A percentile compares a stretch with the other conserved stretches of the same genome.
Evolutionary conservation across 2,888 invertebrate genomes (phyloP).

Genomic region (Pachymerium ferrugineum): DNA sequence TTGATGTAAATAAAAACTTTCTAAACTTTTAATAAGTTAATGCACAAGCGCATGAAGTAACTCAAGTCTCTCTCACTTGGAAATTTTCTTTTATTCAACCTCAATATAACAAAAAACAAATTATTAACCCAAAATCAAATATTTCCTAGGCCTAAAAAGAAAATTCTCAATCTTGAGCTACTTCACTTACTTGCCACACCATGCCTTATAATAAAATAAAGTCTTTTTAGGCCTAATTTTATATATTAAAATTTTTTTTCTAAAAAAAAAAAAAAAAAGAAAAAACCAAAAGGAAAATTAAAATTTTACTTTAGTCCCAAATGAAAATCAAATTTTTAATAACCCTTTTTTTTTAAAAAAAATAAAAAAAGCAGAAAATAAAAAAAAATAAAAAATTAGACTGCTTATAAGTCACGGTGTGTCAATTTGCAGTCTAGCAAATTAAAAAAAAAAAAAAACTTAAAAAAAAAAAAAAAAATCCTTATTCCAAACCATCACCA

Average conservation of each 20-base stretch:
- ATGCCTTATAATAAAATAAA: background rate
- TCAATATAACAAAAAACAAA: background rate
- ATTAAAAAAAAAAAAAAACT: background rate
- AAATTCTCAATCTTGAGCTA: background rate
- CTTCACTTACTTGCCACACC: constrained; percentile 25
- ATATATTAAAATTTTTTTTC: background rate
- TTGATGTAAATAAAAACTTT: background rate
- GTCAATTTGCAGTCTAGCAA: constrained; percentile 1
- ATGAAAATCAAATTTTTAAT: background rate
- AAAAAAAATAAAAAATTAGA: background rate
- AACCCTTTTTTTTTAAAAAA: background rate
- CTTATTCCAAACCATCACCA: background rate
- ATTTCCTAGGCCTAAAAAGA: constrained; percentile 25
- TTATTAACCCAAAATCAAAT: background rate
- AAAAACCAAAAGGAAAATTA: no score
- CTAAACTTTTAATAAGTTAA: background rate
- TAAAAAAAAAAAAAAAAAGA: background rate
- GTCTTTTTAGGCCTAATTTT: constrained; percentile 7
- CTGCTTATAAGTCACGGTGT: background rate
- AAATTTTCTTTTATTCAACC: background rate
- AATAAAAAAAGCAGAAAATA: background rate
- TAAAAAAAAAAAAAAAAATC: constrained; percentile 3
- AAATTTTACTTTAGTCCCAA: no score
- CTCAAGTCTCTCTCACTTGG: background rate
- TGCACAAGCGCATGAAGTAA: constrained; percentile 19